A percentile compares a stretch with the other conserved stretches of the same genome.
phyloP scores from a whole-genome alignment of 2,797 vertebrate species.

The Sternotherus odoratus region DNA sequence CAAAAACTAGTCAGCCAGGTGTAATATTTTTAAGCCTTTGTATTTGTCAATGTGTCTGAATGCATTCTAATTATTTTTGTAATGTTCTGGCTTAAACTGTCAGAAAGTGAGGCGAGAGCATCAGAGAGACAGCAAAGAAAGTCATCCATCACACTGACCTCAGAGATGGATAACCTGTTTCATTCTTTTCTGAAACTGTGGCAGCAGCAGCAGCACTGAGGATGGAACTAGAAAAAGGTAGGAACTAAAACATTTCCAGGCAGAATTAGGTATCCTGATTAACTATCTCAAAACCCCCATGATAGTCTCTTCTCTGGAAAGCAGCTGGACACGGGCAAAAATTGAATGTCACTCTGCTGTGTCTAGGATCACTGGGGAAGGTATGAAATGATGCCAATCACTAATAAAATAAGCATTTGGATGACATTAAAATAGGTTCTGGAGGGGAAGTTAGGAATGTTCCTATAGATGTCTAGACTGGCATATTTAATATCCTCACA shows the following conservation, averaged over 20 bases:
- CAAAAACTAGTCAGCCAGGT: background rate
- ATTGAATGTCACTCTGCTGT: background rate
- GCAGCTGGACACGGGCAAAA: background rate
- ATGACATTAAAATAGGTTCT: background rate
- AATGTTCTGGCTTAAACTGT: background rate
- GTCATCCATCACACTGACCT: background rate
- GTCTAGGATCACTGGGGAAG: background rate
- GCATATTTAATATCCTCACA: background rate
- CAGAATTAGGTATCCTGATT: background rate
- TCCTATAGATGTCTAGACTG: background rate
- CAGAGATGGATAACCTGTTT: background rate
- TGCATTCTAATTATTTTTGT: background rate
- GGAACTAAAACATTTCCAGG: background rate
- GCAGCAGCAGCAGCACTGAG: background rate
- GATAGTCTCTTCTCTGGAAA: background rate
- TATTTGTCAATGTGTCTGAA: background rate
- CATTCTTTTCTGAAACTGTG: background rate
- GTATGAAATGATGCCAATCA: background rate
- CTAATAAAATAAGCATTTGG: background rate
- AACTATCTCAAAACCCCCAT: background rate
- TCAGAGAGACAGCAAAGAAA: background rate
- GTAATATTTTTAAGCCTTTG: background rate
- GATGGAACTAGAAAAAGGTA: background rate
- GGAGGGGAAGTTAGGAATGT: background rate
- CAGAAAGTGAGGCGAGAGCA: background rate